phyloP scores from a whole-genome alignment of 2,113 vertebrate species.

The Carollia perspicillata region DNA sequence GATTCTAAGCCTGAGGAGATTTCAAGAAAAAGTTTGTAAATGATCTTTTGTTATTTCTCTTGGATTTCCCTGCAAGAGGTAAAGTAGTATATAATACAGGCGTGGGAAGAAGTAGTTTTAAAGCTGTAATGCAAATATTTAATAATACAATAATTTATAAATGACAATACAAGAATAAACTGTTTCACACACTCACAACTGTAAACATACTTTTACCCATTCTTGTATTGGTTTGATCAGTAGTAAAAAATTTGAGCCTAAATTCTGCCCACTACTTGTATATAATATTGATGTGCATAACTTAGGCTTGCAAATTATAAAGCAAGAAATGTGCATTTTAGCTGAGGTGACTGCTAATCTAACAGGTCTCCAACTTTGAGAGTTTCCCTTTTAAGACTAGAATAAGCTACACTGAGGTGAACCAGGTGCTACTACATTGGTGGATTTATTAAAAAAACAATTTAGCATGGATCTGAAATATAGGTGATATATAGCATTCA shows the following conservation, averaged over 20 bases:
- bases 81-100: background rate
- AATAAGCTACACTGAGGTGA: background rate
- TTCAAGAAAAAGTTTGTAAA: background rate
- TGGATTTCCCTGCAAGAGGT: background rate
- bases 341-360: background rate
- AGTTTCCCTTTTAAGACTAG: background rate
- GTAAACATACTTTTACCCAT: background rate
- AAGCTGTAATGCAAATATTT: background rate
- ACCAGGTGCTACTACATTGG: background rate
- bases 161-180: background rate
- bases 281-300: background rate
- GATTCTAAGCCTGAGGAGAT: background rate
- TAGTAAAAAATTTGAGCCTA: background rate
- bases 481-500: background rate
- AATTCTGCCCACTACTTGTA: background rate
- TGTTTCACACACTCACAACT: background rate
- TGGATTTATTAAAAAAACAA: background rate
- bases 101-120: background rate
- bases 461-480: background rate
- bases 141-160: background rate
- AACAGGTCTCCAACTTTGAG: background rate
- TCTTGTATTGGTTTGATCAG: background rate
- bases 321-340: background rate
- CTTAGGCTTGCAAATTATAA: background rate
- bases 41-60: background rate